These are phyloP conservation scores for Corythornis cristatus DNA, from an alignment of 2,113 vertebrate species.

Conservation along the genomic window DNA sequence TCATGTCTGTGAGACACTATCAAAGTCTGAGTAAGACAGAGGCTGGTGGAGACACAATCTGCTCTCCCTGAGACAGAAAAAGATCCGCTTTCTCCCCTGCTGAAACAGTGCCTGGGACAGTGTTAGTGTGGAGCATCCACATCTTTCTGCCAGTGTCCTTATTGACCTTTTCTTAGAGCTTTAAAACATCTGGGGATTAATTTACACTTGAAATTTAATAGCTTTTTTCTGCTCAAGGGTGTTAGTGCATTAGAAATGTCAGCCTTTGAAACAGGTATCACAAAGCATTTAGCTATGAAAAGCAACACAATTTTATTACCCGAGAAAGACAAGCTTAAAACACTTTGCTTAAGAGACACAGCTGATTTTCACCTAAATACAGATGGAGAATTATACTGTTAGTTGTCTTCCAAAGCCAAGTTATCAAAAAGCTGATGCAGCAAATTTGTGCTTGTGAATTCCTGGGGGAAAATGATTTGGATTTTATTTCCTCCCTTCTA, in stretches of 20 bases:
- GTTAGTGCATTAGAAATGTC: neutral
- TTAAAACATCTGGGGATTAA: neutral
- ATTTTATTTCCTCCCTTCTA: neutral
- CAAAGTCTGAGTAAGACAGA: neutral
- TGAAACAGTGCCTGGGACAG: neutral
- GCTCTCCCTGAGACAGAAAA: neutral
- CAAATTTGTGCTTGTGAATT: neutral
- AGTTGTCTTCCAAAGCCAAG: neutral
- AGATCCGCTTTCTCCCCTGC: neutral
- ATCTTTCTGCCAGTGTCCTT: neutral
- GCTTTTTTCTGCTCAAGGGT: neutral
- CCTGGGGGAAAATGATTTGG: neutral
- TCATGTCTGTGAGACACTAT: neutral
- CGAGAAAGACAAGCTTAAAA: slow-evolving; percentile 3
- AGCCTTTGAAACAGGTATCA: neutral
- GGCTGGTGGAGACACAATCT: neutral
- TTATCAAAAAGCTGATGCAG: neutral
- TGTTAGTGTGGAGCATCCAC: neutral
- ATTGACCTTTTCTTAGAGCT: neutral
- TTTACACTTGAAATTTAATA: neutral
- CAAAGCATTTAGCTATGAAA: neutral
- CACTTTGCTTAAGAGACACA: neutral
- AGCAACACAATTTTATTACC: neutral
- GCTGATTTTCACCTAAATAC: neutral
- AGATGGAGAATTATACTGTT: neutral